Percentiles rank a stretch among this genome's conserved stretches.
Conservation (phyloP, 2,797 vertebrate species). For the Tangara arthus region DNA sequence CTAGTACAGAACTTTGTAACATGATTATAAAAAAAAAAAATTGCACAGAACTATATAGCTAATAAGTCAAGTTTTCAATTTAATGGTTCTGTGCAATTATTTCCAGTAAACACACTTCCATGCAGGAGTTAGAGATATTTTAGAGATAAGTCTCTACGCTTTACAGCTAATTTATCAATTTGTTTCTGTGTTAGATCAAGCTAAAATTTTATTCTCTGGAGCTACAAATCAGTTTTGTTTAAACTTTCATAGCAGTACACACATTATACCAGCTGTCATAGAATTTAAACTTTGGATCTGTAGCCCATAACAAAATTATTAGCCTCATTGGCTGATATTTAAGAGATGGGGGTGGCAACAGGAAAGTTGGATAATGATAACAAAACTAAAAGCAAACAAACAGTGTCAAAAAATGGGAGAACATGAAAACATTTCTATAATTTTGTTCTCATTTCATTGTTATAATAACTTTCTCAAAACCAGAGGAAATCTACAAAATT, state of each 20-base stretch:
- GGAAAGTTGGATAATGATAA: neutral
- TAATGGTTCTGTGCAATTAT: neutral
- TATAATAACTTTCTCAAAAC: neutral
- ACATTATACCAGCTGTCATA: neutral
- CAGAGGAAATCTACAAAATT: neutral
- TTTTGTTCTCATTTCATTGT: neutral
- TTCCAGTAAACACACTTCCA: neutral
- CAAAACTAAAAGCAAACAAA: neutral
- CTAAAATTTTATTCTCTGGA: neutral
- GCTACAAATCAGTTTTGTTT: neutral
- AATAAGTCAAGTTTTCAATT: neutral
- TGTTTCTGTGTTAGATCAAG: neutral
- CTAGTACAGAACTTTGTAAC: neutral
- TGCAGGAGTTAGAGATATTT: neutral
- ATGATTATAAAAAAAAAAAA: neutral
- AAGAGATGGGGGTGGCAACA: rapidly evolving
- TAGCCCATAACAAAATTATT: neutral
- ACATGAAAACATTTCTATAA: neutral
- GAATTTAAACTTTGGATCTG: neutral
- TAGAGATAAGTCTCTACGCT: neutral
- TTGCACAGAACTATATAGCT: neutral
- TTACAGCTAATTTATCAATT: neutral
- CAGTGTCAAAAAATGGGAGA: neutral
- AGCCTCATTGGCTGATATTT: neutral
- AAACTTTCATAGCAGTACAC: neutral